Evolutionary conservation across 2,113 vertebrate genomes (phyloP), one percentile per base, ranked within the genome.

Genomic region (Paramisgurnus dabryanus): DNA sequence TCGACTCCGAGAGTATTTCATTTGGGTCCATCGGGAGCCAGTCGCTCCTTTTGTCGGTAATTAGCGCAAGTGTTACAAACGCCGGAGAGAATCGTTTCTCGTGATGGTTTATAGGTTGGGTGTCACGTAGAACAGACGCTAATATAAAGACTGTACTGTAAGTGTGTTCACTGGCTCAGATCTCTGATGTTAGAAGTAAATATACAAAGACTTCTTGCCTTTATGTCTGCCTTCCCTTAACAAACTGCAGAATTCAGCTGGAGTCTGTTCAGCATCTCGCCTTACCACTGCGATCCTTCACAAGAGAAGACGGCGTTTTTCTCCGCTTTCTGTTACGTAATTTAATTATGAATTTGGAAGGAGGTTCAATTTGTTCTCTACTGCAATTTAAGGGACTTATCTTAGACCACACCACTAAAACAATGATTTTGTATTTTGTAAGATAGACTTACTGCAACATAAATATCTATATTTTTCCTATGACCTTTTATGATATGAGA

Each of bases 151-250:
- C 22, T 67, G 27, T 34, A 34, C 27, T 34, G 27, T 61, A 60
- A 81, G 11, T 34, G 55, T 75, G 64, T 67, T 67, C 65, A 67
- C 73, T 55, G 60, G 67, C 71, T 73, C 71, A 53, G 27, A 61
- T 57, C 40, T 43, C 61, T 73, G 22, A 64, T 74, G 60, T 80
- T 80, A 73, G 61, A 50, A 45, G 53, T 45, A 73, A 18, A 80
- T 55, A 58, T 58, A 74, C 55, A 63, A 65, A 66, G 63, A 67
- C 47, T 82, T 27, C 39, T 80, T 76, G 77, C 70, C 70, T 68
- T 65, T 80, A 91, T 84, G 90, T 91, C 87, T 91, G 91, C 91
- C 92, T 93, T 87, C 87, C 81, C 81, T 86, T 88, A 84, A 87
- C 85, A 86, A 87, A 82, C 65, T 79, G 79, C 88, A 86, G 88